Percentiles rank a stretch among this genome's conserved stretches.
Conservation (phyloP, 2,113 vertebrate species). For the Gallinago undulata region DNA sequence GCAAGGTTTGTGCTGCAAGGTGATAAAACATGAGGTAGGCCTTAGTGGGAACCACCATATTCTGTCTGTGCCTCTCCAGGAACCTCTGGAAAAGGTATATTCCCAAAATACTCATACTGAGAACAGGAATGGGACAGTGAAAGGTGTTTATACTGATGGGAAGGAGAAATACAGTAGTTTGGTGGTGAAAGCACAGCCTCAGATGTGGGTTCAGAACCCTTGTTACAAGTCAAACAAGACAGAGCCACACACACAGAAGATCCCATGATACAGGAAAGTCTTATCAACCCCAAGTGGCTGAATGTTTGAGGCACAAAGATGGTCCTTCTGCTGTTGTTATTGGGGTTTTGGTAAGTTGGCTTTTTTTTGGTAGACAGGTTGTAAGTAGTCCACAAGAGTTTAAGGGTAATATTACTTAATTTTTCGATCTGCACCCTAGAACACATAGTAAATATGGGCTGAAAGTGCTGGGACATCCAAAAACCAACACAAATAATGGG, state of each 20-base stretch:
- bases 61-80: neutral
- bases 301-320: neutral
- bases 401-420: neutral
- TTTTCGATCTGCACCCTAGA: neutral
- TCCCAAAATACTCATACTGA: neutral
- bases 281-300: neutral
- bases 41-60: neutral
- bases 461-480: neutral
- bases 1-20: neutral
- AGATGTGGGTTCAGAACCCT: neutral
- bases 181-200: neutral
- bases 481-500: neutral
- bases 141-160: rapidly evolving
- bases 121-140: neutral
- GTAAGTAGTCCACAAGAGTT: neutral
- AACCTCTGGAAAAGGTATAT: rapidly evolving
- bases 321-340: neutral
- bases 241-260: neutral
- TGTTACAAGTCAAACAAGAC: neutral
- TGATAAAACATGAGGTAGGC: neutral
- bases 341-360: neutral
- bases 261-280: rapidly evolving
- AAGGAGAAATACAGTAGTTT: neutral
- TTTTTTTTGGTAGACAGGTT: neutral
- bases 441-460: neutral